Evolutionary conservation across 2,888 invertebrate species (phyloP).

Genomic region (Caenorhabditis japonica): DNA sequence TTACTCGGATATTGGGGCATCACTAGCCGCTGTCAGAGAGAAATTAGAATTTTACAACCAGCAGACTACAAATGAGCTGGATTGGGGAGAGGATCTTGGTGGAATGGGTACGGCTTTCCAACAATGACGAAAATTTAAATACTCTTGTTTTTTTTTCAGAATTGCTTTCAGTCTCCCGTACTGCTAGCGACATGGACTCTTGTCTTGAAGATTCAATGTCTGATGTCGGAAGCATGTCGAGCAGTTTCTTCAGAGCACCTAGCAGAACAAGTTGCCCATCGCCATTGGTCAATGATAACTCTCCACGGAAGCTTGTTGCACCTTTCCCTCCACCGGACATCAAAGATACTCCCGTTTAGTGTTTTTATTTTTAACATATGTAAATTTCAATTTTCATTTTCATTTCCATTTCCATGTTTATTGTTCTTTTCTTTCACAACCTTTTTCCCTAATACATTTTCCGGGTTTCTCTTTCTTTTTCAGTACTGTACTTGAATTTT

Average conservation of each 20-base stretch:
- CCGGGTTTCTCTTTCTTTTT: too few relatives aligned
- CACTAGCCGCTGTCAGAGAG: conserved; percentile 56
- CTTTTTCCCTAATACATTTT: too few relatives aligned
- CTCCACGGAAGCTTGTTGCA: conserved; percentile 13
- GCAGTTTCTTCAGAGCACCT: conserved; percentile 26
- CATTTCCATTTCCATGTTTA: too few relatives aligned
- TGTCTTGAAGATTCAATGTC: conserved; percentile 41
- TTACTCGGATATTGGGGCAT: conserved; percentile 56
- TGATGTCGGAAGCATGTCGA: conserved; percentile 46
- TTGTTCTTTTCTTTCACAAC: too few relatives aligned
- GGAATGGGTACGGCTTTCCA: conserved; percentile 23
- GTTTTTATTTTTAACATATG: too few relatives aligned
- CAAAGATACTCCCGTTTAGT: conserved; percentile 23
- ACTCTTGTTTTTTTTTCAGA: conserved; percentile 40
- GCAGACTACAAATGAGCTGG: conserved; percentile 66
- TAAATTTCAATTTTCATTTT: too few relatives aligned
- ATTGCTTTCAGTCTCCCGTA: conserved; percentile 49
- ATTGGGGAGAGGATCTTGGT: conserved; percentile 57
- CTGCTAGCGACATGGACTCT: conserved; percentile 50
- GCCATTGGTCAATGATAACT: conserved; percentile 29
- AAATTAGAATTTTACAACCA: conserved; percentile 60
- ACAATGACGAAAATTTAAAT: neutral
- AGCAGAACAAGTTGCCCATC: conserved; percentile 39
- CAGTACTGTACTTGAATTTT: too few relatives aligned
- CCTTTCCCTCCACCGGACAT: neutral